These are phyloP conservation scores for Eupithecia subumbrata DNA, from an alignment of 2,888 invertebrate species.

Conservation along the genomic window DNA sequence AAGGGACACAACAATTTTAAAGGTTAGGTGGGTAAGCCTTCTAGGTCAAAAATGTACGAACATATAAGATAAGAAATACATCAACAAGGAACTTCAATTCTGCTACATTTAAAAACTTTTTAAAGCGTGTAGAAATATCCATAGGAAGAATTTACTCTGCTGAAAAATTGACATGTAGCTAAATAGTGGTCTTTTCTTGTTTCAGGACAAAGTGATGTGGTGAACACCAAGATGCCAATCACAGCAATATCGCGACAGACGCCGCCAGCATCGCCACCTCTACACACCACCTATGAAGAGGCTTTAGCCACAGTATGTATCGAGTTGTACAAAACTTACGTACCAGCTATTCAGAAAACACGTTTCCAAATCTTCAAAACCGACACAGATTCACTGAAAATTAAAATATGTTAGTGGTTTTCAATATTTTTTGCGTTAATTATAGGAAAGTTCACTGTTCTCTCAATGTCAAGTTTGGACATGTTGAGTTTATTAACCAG, in stretches of 20 bases:
- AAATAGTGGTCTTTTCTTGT: constrained; percentile 30
- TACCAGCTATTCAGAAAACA: not conserved
- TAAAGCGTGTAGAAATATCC: not conserved
- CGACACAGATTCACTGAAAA: no score
- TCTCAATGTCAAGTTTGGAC: not conserved
- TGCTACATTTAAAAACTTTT: no score
- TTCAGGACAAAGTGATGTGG: constrained; percentile 68
- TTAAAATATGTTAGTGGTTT: no score
- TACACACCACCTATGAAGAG: constrained; percentile 71
- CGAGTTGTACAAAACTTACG: not conserved
- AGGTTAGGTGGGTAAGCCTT: no score
- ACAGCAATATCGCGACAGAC: constrained; percentile 69
- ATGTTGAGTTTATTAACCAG: not conserved
- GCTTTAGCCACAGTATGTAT: constrained; percentile 73
- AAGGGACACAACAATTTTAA: no score
- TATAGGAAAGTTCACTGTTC: not conserved
- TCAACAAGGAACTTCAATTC: no score
- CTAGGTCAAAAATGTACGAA: no score
- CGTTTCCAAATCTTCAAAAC: no score
- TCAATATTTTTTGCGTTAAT: not conserved
- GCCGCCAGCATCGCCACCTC: constrained; percentile 70
- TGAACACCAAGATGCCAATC: constrained; percentile 66
- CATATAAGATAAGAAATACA: no score
- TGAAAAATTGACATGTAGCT: not conserved
- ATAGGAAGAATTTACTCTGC: not conserved